phyloP scores from a whole-genome alignment of 2,113 vertebrate species.

The Coracopsis vasa region DNA sequence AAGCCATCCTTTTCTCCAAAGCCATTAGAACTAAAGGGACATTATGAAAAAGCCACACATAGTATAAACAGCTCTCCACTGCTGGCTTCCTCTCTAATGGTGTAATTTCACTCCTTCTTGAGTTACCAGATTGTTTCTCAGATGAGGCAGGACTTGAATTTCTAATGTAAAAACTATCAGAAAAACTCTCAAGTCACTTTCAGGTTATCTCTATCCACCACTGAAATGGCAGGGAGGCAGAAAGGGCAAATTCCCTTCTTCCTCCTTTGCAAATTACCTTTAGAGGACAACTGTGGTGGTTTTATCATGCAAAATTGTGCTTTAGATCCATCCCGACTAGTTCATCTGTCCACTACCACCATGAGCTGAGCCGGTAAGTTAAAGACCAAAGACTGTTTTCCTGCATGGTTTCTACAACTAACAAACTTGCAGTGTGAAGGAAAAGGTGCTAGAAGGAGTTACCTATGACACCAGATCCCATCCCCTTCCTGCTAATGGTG shows the following conservation, averaged over 20 bases:
- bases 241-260: neutral
- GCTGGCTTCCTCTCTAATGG: neutral
- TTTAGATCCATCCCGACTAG: rapidly evolving
- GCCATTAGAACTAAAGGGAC: neutral
- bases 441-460: neutral
- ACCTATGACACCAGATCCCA: rapidly evolving
- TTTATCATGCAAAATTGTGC: rapidly evolving
- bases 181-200: neutral
- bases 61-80: neutral
- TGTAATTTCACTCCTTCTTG: neutral
- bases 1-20: neutral
- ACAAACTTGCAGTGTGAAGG: rapidly evolving
- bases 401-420: rapidly evolving
- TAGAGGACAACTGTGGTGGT: rapidly evolving
- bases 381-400: rapidly evolving
- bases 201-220: neutral
- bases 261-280: neutral
- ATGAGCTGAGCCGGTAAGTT: rapidly evolving
- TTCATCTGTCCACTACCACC: rapidly evolving
- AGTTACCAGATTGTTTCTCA: conserved; percentile 42
- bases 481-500: rapidly evolving
- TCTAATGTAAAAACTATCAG: neutral
- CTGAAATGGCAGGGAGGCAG: rapidly evolving
- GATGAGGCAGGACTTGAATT: conserved; percentile 48
- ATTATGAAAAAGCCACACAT: neutral